phyloP scores from a whole-genome alignment of 2,113 vertebrate genomes.

The Leptobrachium ailaonicum region DNA sequence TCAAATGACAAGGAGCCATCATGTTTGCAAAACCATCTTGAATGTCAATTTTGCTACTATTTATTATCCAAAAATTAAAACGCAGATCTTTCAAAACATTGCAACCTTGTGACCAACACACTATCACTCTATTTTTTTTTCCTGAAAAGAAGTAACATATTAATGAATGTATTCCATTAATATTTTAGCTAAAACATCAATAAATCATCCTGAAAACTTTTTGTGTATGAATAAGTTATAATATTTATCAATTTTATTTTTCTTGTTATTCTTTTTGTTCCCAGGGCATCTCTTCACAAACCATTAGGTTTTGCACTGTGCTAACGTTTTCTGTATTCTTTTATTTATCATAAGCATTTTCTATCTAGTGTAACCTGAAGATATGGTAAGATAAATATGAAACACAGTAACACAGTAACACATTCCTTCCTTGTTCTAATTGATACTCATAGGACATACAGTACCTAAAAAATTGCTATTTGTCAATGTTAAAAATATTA shows the following conservation, averaged over 20 bases:
- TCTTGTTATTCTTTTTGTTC: neutral
- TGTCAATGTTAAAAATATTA: slow-evolving; percentile 6
- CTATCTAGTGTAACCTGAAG: slow-evolving; percentile 2
- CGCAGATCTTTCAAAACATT: too few relatives aligned
- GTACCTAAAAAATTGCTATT: neutral
- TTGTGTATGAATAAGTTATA: slow-evolving; percentile 7
- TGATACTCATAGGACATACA: slow-evolving; percentile 17
- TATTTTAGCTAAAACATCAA: neutral
- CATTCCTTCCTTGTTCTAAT: slow-evolving; percentile 18
- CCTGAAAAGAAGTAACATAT: too few relatives aligned
- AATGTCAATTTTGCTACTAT: too few relatives aligned
- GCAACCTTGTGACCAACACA: too few relatives aligned
- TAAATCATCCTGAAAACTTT: neutral
- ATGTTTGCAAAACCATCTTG: too few relatives aligned
- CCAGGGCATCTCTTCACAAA: slow-evolving; percentile 7
- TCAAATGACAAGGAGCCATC: too few relatives aligned
- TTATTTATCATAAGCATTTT: slow-evolving; percentile 30
- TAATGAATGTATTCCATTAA: too few relatives aligned
- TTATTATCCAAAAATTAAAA: too few relatives aligned
- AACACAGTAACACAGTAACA: slow-evolving; percentile 27
- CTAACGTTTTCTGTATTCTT: slow-evolving; percentile 1
- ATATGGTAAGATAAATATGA: slow-evolving; percentile 4
- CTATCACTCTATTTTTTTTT: too few relatives aligned
- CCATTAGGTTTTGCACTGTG: slow-evolving; percentile 14
- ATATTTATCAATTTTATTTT: slow-evolving; percentile 10